Base-by-base conservation (phyloP, 1,140 invertebrate genomes). In the Pteromalus puparum region DNA sequence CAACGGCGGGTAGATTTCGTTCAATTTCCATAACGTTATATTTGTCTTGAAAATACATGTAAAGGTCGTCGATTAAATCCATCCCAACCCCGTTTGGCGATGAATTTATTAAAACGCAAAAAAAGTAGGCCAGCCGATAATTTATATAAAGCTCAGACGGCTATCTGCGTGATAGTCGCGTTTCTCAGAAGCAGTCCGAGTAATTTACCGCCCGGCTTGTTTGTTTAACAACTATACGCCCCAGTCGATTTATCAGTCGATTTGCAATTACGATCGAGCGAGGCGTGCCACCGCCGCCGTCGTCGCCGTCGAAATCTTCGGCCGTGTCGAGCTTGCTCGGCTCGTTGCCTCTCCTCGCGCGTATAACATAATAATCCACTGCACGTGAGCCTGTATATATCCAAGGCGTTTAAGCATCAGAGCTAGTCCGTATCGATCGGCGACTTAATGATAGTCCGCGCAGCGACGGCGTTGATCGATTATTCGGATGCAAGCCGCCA, bases 211-310 rank as follows among this genome's bases (percentile, higher is more conserved):
- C 53, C 53, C 53, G 53, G 6, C 53, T 61, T 61, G 21, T 61
- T 61, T 61, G 53, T 61, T 61, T 61, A 61, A 61, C 53, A 61
- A 61, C 53, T n/a, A 7, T 7, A 61, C 21, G 53, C 21, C 53
- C 53, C 18, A 61, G 53, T 61, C 53, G 21, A 61, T 70, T 70
- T 28, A 70, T 70, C 24, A 30, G 24, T 70, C 68, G 26, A 70
- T 70, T 70, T 70, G 68, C 68, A 70, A 70, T 70, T 30, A 70
- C 68, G 68, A 70, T 70, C 26, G 28, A 70, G 28, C 24, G 68
- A 61, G 68, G 68, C 68, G 68, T 26, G 68, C 67, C n/a, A 4
- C 3, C 67, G 67, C 7, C 24, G 67, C 67, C 30, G 67, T 18
- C 68, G 53, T 61, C 53, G 53, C n/a, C 53, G 24, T 70, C 26